Evolutionary conservation across 2,888 invertebrate species (phyloP).

Genomic region (Seira musarum): DNA sequence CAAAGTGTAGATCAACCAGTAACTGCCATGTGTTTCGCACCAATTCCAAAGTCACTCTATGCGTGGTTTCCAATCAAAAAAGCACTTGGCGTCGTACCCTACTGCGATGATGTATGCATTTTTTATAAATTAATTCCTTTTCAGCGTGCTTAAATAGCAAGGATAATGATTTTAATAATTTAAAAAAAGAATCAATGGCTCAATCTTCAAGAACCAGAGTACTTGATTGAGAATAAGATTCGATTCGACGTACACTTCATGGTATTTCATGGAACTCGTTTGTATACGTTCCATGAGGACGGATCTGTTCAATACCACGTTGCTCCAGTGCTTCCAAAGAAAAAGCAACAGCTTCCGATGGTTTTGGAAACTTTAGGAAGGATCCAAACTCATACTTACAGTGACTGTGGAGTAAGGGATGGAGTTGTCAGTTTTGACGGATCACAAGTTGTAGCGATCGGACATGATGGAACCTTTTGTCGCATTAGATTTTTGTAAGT

Average conservation of each 20-base stretch:
- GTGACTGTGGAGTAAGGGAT: slow-evolving; percentile 62
- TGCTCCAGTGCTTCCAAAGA: slow-evolving; percentile 52
- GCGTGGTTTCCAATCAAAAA: slow-evolving; percentile 61
- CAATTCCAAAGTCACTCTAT: slow-evolving; percentile 58
- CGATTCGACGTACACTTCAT: slow-evolving; percentile 58
- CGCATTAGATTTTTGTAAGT: slow-evolving; percentile 60
- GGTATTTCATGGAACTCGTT: slow-evolving; percentile 49
- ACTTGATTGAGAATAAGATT: slow-evolving; percentile 52
- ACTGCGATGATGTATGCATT: slow-evolving; percentile 62
- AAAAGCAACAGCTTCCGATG: slow-evolving; percentile 48
- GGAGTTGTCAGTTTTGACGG: slow-evolving; percentile 66
- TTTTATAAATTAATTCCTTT: too few relatives aligned
- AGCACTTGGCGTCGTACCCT: slow-evolving; percentile 61
- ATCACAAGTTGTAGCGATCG: slow-evolving; percentile 62
- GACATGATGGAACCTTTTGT: slow-evolving; percentile 64
- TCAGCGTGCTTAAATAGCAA: too few relatives aligned
- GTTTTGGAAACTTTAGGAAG: slow-evolving; percentile 31
- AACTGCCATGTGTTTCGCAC: slow-evolving; percentile 58
- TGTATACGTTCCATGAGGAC: slow-evolving; percentile 64
- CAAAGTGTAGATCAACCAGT: slow-evolving; percentile 65
- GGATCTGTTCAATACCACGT: slow-evolving; percentile 58
- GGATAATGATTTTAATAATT: too few relatives aligned
- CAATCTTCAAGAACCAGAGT: slow-evolving; percentile 64
- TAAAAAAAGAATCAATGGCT: slow-evolving; percentile 58
- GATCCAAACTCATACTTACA: slow-evolving; percentile 63